Percentiles rank a stretch among this genome's conserved stretches.
Conservation (phyloP, 2,797 vertebrate species). For the Balearica regulorum region DNA sequence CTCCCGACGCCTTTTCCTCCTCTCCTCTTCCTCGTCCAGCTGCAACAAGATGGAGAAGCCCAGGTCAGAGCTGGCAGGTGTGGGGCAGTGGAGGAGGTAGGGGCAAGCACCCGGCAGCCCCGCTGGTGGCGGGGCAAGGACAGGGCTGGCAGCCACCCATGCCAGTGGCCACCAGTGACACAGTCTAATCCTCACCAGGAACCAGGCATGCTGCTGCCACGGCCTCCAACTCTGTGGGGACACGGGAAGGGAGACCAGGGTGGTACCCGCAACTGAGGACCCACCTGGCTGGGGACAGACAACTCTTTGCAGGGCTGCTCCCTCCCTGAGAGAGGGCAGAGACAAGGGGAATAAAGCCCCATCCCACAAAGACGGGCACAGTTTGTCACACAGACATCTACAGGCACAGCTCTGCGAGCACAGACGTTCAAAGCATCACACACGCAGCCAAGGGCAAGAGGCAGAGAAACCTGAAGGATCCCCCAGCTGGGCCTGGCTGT, state of each 20-base stretch:
- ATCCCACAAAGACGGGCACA: neutral
- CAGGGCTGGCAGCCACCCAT: neutral
- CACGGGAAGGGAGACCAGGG: neutral
- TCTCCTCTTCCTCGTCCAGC: conserved; percentile 92
- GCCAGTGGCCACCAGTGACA: accelerated
- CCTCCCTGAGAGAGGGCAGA: neutral
- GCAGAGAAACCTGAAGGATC: neutral
- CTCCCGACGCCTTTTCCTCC: conserved; percentile 93
- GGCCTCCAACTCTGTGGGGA: neutral
- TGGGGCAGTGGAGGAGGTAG: neutral
- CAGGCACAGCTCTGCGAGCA: neutral
- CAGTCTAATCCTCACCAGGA: neutral
- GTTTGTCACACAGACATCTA: neutral
- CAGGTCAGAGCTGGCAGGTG: neutral
- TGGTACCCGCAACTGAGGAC: neutral
- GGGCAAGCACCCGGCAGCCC: neutral
- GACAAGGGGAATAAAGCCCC: neutral
- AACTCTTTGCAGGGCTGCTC: neutral
- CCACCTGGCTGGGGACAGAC: neutral
- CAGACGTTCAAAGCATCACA: neutral
- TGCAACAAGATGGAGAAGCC: conserved; percentile 47
- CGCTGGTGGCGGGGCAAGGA: neutral
- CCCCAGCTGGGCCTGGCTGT: neutral
- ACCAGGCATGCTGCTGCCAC: neutral
- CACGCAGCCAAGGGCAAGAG: accelerated